Base-by-base conservation (phyloP, 2,113 vertebrate genomes). In the Tenrec ecaudatus region DNA sequence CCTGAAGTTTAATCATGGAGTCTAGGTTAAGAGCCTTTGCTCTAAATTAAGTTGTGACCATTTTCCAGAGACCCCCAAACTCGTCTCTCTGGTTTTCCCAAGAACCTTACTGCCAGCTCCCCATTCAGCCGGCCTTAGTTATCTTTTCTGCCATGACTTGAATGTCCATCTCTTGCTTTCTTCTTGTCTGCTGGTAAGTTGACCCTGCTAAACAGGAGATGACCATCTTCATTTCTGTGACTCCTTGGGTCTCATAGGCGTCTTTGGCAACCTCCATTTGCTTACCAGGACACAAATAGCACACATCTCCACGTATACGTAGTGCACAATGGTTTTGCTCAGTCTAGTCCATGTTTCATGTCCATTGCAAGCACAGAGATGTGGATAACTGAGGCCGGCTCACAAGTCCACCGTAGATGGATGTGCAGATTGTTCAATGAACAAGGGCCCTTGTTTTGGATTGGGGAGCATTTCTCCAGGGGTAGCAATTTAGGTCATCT, bases 241-340 rank as follows among this genome's bases (percentile, higher is more conserved):
- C 23, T 85, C 16, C 15, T 80, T 82, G n/a, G 77, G 6, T n/a
- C 90, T 19, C 82, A 16, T 86, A 33, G 36, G 29, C 29, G 80
- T 71, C 57, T 96, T 86, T 81, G 43, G 71, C 31, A 78, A 86
- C 29, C 76, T 43, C 16, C 25, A 19, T 43, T 88, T 82, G 64
- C 80, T 90, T 12, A 75, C 16, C 9, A 83, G 58, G 10, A 78
- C 4, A 86, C 27, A 92, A 22, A 58, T 19, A 94, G 16, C 4
- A 75, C 14, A 47, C 62, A 71, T 6, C 0, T 20, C 20, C 11
- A 17, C 31, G 36, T 62, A 57, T 60, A 20, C n/a, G n/a, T n/a
- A n/a, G n/a, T n/a, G n/a, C n/a, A n/a, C 43, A 57, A 29, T 36
- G 25, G 40, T 40, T 40, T 40, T 40, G 40, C 40, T 40, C 40